Evolutionary conservation across 2,888 invertebrate genomes (phyloP).

Genomic region (Sinohyriopsis cumingii): DNA sequence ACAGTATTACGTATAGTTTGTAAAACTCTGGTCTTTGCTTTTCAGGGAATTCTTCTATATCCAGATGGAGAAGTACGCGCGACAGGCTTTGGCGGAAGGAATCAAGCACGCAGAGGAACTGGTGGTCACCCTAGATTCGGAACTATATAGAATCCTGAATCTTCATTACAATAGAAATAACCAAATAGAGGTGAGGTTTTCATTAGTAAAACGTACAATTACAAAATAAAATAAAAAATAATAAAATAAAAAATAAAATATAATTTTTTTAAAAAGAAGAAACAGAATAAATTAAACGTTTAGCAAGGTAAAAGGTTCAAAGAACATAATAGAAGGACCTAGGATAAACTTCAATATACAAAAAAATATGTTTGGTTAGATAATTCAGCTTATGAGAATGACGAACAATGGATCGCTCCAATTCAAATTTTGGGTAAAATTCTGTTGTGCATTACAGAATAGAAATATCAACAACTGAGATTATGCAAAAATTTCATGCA

Average conservation of each 20-base stretch:
- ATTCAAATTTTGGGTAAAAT: too few relatives aligned
- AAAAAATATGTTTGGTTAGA: too few relatives aligned
- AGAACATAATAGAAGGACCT: too few relatives aligned
- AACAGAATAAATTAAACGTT: not conserved
- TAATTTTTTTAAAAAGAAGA: not conserved
- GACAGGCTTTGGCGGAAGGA: slow-evolving; percentile 98
- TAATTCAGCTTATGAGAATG: too few relatives aligned
- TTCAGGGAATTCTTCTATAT: slow-evolving; percentile 99
- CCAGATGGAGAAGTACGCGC: slow-evolving; percentile 99
- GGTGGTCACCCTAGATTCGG: slow-evolving; percentile 94
- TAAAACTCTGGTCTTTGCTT: slow-evolving; percentile 15
- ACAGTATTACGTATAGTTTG: too few relatives aligned
- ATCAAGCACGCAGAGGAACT: slow-evolving; percentile 93
- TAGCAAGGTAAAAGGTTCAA: too few relatives aligned
- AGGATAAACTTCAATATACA: too few relatives aligned
- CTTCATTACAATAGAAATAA: slow-evolving; percentile 80
- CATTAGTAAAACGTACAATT: not conserved
- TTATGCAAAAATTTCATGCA: too few relatives aligned
- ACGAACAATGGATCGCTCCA: too few relatives aligned
- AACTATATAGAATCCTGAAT: slow-evolving; percentile 97
- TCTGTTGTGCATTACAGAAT: too few relatives aligned
- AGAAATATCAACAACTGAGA: too few relatives aligned
- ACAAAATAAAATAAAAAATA: not conserved
- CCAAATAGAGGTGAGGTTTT: slow-evolving; percentile 69
- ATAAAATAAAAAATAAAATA: not conserved